Base-by-base conservation (phyloP, 2,797 vertebrate genomes). In the Cynopterus sphinx region DNA sequence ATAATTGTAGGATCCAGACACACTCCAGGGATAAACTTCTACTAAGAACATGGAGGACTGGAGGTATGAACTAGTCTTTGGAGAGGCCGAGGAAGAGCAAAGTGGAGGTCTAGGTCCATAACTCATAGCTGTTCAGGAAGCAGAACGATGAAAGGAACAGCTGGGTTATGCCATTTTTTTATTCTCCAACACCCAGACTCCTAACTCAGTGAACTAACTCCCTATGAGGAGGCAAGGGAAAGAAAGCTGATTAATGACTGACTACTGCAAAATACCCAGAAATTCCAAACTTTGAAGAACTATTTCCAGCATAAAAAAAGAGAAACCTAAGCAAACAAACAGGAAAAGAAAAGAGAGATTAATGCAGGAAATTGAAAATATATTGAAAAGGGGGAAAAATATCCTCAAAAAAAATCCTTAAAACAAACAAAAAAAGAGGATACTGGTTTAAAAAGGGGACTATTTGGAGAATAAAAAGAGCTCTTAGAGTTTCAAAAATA, bases 401-500 rank as follows among this genome's bases (percentile, higher is more conserved):
- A 39, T n/a, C 71, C 51, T 73, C 33, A 33, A 53, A 79, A 95
- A 93, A 53, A 74, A 81, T 57, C 33, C 10, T 24, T 71, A 55
- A 91, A 84, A 95, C 57, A 92, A 73, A 87, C 46, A 49, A 57
- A 57, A 57, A 57, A 91, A 81, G n/a, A 91, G 88, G 73, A 85
- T 81, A 81, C 11, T 63, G 49, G 87, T 49, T 73, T 79, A 17
- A 61, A 49, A 77, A 49, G 3, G 55, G n/a, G 46, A 67, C 6
- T 26, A 78, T 36, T 41, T 53, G 63, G 71, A 83, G 13, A 83
- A 78, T 67, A 77, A 75, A 92, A 33, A 55, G 74, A 70, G 43
- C 9, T 85, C 78, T 36, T 33, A 55, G 6, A 57, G 22, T 82
- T 82, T 63, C 3, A 71, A 65, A 33, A 61, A 67, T 26, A 83